Percentiles rank a stretch among this genome's conserved stretches.
phyloP scores from a whole-genome alignment of 2,797 vertebrate species.

The Peromyscus aztecus region DNA sequence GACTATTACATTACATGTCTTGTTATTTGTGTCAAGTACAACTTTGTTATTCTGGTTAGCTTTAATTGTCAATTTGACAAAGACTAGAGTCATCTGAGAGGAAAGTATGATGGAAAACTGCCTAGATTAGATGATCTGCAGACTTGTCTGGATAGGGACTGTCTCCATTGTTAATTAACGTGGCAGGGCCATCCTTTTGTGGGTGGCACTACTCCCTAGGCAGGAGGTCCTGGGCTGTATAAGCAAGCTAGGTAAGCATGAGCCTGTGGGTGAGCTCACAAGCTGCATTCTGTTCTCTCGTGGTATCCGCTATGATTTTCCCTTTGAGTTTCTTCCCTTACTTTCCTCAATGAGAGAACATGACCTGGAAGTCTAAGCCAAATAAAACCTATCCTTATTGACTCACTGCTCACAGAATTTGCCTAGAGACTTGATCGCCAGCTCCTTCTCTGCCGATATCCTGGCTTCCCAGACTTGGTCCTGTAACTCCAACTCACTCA shows the following conservation, averaged over 20 bases:
- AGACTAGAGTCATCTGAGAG: neutral
- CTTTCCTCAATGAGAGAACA: too few species aligned
- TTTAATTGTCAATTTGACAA: neutral
- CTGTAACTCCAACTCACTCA: neutral
- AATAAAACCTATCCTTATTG: neutral
- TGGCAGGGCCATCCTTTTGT: neutral
- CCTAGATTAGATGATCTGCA: neutral
- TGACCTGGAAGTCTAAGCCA: neutral
- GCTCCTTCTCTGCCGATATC: neutral
- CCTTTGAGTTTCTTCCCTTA: neutral
- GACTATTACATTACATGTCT: neutral
- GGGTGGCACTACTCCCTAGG: neutral
- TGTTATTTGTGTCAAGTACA: constrained; percentile 9
- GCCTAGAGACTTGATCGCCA: neutral
- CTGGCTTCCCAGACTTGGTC: neutral
- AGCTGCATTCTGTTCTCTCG: neutral
- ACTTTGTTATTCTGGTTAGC: neutral
- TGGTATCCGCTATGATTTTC: neutral
- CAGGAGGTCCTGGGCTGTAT: neutral
- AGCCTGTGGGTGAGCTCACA: neutral
- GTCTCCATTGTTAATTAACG: neutral
- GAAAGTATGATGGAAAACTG: neutral
- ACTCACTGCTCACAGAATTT: neutral
- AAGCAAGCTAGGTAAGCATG: neutral
- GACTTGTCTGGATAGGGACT: neutral